Base-by-base conservation (phyloP, 1,140 invertebrate species). In the Drosophila mayri region DNA sequence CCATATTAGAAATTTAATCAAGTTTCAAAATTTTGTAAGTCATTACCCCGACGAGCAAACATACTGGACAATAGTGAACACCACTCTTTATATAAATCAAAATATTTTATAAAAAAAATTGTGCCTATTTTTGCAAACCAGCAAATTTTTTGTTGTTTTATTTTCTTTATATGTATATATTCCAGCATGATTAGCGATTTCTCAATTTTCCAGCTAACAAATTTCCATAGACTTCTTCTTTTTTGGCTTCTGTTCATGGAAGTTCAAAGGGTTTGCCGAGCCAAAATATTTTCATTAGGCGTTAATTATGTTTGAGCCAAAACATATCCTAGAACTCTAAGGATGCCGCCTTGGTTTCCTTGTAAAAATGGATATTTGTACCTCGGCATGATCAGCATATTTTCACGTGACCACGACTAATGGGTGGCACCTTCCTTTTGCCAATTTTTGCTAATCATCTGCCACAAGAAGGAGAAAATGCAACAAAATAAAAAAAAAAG, bases 231-330 rank as follows among this genome's bases (percentile, higher is more conserved):
- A 7, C 14, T 20, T 35, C n/a, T 28, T 20, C 28, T 50, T 4
- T 10, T 25, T 43, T 22, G 11, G 30, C 25, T 40, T 8, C 28
- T 18, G 49, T 50, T 28, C 7, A 32, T 71, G 68, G 6, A 11
- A 20, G 14, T 40, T 76, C 63, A 61, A 75, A 76, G 74, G 73
- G 20, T 14, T 28, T 43, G 72, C 59, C 73, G 59, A 47, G 28
- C 30, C 73, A 57, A 76, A 76, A 75, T 75, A 75, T 76, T 76
- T 65, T 76, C 73, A 76, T 76, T 76, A 76, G 41, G 44, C 71
- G 73, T 76, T 76, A 76, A 76, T 76, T 76, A 75, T 76, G 41
- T 32, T 41, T 50, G 50, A 65, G 60, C 38, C 73, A 75, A 76
- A 76, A 76, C 74, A 76, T 75, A 74, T 59, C 4, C 38, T 22